These are phyloP conservation scores for Adelognathus sp. DNA, from an alignment of 2,888 invertebrate species.

Conservation along the genomic window DNA sequence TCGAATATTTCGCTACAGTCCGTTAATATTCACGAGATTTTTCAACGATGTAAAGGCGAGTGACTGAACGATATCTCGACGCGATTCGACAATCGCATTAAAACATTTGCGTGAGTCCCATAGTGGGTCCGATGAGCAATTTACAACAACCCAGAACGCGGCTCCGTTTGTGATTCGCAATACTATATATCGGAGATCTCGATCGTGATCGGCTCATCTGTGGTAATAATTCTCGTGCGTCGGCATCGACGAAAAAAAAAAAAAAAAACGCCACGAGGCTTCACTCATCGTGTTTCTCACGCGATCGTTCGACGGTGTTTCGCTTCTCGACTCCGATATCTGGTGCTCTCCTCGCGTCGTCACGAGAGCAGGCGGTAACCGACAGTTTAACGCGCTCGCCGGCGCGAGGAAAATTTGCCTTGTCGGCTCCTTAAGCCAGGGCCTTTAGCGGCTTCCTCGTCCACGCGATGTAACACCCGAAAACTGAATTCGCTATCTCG, in stretches of 20 bases:
- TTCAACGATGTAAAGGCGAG: too few species aligned
- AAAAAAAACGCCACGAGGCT: neutral
- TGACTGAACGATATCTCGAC: too few species aligned
- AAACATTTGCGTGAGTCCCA: too few species aligned
- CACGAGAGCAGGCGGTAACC: slow-evolving; percentile 60
- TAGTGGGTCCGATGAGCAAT: too few species aligned
- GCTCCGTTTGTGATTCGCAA: neutral
- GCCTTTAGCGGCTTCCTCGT: slow-evolving; percentile 52
- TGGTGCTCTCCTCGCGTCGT: slow-evolving; percentile 24
- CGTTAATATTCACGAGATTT: too few species aligned
- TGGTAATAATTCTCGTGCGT: slow-evolving; percentile 35
- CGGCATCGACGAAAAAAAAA: neutral
- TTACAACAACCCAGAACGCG: too few species aligned
- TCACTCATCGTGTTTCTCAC: slow-evolving; percentile 57
- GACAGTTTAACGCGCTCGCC: slow-evolving; percentile 57
- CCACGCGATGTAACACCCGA: slow-evolving; percentile 6
- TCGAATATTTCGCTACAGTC: too few species aligned
- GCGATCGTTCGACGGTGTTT: slow-evolving; percentile 36
- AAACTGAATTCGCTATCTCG: too few species aligned
- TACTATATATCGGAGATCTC: too few species aligned
- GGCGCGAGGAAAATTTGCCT: slow-evolving; percentile 50
- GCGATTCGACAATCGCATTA: too few species aligned
- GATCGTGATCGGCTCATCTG: slow-evolving; percentile 46
- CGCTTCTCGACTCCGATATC: slow-evolving; percentile 2
- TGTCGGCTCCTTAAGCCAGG: slow-evolving; percentile 57